These are phyloP conservation scores for Cygnus buccinator DNA, from an alignment of 2,113 vertebrate genomes.

Conservation along the genomic window DNA sequence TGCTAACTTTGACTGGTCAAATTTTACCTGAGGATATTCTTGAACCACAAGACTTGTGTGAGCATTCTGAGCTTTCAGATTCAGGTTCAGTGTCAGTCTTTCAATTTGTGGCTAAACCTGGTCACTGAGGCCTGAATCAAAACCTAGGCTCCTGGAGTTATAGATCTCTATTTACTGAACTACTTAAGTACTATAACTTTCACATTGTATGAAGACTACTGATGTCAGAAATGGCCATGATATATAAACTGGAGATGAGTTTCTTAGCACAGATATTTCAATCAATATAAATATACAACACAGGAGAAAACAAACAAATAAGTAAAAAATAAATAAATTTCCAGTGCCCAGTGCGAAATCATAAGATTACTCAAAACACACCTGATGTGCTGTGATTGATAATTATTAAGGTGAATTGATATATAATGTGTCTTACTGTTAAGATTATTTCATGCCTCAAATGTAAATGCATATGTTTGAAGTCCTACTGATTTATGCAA, in stretches of 20 bases:
- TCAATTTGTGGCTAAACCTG: neutral
- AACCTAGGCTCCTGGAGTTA: neutral
- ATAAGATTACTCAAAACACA: neutral
- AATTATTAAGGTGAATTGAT: neutral
- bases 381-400: neutral
- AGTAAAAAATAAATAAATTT: neutral
- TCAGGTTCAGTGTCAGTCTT: neutral
- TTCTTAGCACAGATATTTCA: neutral
- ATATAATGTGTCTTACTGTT: neutral
- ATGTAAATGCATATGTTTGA: neutral
- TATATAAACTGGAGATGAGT: neutral
- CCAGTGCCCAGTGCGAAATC: neutral
- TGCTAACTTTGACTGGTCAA: neutral
- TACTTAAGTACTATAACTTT: neutral
- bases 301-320: neutral
- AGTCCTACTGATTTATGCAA: neutral
- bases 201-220: too few relatives aligned
- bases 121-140: neutral
- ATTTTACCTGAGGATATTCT: neutral
- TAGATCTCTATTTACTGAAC: too few relatives aligned
- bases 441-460: neutral
- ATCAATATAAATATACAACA: neutral
- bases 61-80: neutral
- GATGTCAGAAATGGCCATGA: too few relatives aligned
- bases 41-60: accelerated